Base-by-base conservation (phyloP, 2,797 vertebrate genomes). In the Rhynchotus rufescens region DNA sequence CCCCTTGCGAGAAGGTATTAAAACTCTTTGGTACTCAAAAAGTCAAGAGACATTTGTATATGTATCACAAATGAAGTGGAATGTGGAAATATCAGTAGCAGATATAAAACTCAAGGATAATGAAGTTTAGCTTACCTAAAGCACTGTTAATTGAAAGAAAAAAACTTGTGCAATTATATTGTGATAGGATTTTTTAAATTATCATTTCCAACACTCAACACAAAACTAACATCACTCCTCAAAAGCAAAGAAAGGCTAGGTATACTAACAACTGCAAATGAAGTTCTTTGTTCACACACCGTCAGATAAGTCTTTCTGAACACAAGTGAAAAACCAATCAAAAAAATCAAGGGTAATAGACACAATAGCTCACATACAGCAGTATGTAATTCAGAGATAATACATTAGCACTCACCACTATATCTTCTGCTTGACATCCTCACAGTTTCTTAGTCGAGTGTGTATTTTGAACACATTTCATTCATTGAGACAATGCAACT, bases 391-490 rank as follows among this genome's bases (percentile, higher is more conserved):
- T 49, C 7, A 56, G 28, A 34, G 6, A 10, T 28, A 6, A 16
- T 4, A 7, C 3, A 7, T 7, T 14, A 6, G 9, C 1, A 0
- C 5, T 9, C 47, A n/a, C 30, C 42, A 3, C n/a, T 6, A 1
- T 3, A 0, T 2, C 60, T 23, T 3, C 40, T 14, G 38, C 45
- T 6, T 2, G 16, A 36, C 54, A 9, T 21, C n/a, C 11, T 30
- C 20, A 2, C 21, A 56, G 10, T 10, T 26, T 2, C 51, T 2
- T 21, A 9, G n/a, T 5, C 1, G 17, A 8, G 25, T 5, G 12
- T 2, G 1, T 1, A 0, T 26, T 12, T 38, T 4, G 56, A 64
- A 75, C 13, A 3, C 7, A 1, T 4, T 12, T 2, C 32, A 2
- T 1, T 28, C 79, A 38, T 64, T 22, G 20, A 10, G 12, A 14